Evolutionary conservation across 2,888 invertebrate species (phyloP).

Genomic region (Eristalis tenax): DNA sequence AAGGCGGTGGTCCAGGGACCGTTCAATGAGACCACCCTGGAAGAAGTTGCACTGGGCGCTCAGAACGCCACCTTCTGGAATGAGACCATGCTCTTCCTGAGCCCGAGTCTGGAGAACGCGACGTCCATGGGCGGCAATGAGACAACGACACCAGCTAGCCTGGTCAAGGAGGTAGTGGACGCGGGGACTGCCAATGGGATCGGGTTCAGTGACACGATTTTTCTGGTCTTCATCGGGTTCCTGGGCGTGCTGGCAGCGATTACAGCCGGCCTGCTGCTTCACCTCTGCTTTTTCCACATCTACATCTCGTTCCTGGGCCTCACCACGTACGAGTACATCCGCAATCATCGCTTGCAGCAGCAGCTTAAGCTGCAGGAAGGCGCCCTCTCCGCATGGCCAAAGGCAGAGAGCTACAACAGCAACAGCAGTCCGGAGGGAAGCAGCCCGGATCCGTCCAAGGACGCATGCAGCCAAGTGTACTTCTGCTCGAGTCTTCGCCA

Average conservation of each 20-base stretch:
- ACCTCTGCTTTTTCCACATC: conserved; percentile 93
- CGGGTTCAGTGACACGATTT: conserved; percentile 83
- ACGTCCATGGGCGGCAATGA: conserved; percentile 50
- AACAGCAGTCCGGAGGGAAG: conserved; percentile 48
- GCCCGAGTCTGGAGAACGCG: conserved; percentile 43
- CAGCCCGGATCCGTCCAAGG: conserved; percentile 77
- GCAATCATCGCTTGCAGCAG: conserved; percentile 81
- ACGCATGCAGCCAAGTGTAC: conserved; percentile 77
- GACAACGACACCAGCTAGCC: conserved; percentile 20
- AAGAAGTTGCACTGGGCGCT: conserved; percentile 27
- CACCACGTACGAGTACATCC: conserved; percentile 94
- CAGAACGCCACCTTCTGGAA: conserved; percentile 54
- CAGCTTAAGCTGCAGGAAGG: conserved; percentile 67
- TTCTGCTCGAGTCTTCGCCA: conserved; percentile 80
- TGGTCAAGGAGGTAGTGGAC: conserved; percentile 52
- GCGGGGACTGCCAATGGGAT: conserved; percentile 75
- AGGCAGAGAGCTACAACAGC: conserved; percentile 58
- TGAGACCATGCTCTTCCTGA: conserved; percentile 44
- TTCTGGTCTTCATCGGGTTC: conserved; percentile 84
- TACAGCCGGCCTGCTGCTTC: conserved; percentile 89
- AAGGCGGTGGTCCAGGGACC: conserved; percentile 59
- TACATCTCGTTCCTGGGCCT: conserved; percentile 92
- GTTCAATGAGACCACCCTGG: conserved; percentile 55
- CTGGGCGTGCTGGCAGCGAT: conserved; percentile 88
- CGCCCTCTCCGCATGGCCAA: conserved; percentile 70